Percentiles rank a stretch among this genome's conserved stretches.
phyloP scores from a whole-genome alignment of 2,888 invertebrate species.

The Habrosyne pyritoides region DNA sequence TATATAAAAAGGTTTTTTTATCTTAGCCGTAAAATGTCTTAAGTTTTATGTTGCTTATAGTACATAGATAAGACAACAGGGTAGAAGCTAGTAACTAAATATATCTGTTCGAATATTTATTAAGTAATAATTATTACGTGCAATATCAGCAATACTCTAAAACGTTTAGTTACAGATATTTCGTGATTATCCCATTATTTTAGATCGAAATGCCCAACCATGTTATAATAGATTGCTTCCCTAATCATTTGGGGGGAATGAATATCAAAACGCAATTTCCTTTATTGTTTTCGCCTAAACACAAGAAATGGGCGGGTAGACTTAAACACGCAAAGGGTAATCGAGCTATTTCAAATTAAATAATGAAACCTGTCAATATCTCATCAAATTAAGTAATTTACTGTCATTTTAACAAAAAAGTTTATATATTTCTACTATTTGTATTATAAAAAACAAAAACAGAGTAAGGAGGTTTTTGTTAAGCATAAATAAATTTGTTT shows the following conservation, averaged over 20 bases:
- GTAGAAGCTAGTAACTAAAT: no score
- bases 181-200: neutral
- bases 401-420: neutral
- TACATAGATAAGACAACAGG: no score
- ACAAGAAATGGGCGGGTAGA: constrained; percentile 22
- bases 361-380: neutral
- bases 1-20: no score
- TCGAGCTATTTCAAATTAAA: constrained; percentile 26
- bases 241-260: constrained; percentile 48
- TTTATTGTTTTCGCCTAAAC: constrained; percentile 53
- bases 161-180: neutral
- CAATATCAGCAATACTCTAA: no score
- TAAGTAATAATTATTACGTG: no score
- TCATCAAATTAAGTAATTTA: neutral
- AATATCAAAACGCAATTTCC: constrained; percentile 56
- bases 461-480: no score
- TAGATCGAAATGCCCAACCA: constrained; percentile 16
- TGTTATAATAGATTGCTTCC: constrained; percentile 58
- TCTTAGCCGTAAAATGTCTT: no score
- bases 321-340: constrained; percentile 37
- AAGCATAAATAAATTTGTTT: no score
- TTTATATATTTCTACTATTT: no score
- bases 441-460: no score
- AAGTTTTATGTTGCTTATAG: no score
- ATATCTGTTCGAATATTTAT: no score